Base-by-base conservation (phyloP, 2,113 vertebrate genomes). In the Phodopus roborovskii region DNA sequence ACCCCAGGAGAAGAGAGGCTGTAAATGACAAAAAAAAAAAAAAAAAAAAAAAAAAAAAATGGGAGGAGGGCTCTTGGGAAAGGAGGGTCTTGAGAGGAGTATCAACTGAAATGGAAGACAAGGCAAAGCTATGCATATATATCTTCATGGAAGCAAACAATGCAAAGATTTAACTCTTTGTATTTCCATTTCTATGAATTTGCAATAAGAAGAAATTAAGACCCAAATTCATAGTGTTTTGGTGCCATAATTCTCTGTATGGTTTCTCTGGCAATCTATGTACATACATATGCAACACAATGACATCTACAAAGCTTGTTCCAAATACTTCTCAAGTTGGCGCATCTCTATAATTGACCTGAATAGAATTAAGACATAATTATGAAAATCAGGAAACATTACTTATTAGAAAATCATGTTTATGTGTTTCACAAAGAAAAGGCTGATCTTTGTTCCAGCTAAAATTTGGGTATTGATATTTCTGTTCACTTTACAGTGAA, bases 201-300 rank as follows among this genome's bases (percentile, higher is more conserved):
- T 94, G 36, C 26, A 74, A 75, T 79, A 42, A 94, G 92, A 26
- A 70, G 56, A 87, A 92, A 91, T 85, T 88, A 96, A 39, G 12
- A 39, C 10, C 42, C 73, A 53, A 79, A 53, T 39, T 28, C 53
- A 88, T 30, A 79, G 7, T 78, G 11, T 1, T 82, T 91, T 94
- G 70, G 22, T 74, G 30, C 26, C n/a, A 58, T 9, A 75, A 75
- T 92, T 17, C 12, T 39, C 36, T 73, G 86, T 81, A 48, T 90
- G 62, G 56, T 20, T 81, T 84, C 74, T 85, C 75, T 94, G 81
- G 62, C 26, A 81, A 22, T 82, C 90, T 77, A 33, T 28, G 5
- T 33, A 82, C 48, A 78, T 3, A 58, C 11, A 78, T 10, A 56
- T 70, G 30, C 30, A 86, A 95, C 94, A 91, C 15, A 94, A 64